Conservation (phyloP, 2,113 vertebrate species). For the Eulacestoma nigropectus region DNA sequence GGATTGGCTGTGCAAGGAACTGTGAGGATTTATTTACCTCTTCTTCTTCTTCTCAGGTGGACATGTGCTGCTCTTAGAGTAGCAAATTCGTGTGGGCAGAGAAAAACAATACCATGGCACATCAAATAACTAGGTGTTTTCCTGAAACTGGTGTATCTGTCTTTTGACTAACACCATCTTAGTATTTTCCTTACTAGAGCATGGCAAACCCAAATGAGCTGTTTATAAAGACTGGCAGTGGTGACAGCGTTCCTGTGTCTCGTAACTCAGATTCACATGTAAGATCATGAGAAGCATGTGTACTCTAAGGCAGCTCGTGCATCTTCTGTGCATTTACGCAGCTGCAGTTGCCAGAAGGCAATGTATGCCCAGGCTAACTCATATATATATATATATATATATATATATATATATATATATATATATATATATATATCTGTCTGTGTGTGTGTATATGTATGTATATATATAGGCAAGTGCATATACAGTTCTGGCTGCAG, state of each 20-base stretch:
- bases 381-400: no score
- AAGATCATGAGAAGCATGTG: fast-evolving
- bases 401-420: fast-evolving
- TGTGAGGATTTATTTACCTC: background rate
- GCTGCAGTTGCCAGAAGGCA: background rate
- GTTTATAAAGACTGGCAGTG: background rate
- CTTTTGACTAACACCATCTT: background rate
- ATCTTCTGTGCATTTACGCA: fast-evolving
- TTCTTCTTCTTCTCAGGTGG: background rate
- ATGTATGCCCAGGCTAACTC: background rate
- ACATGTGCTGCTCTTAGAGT: background rate
- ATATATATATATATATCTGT: no score
- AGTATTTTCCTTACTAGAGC: background rate
- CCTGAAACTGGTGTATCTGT: background rate
- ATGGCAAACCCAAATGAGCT: background rate
- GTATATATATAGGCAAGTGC: background rate
- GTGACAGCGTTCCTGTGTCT: background rate
- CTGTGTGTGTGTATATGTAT: no score
- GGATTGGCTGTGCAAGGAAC: background rate
- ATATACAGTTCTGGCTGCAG: background rate
- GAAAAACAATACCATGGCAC: background rate
- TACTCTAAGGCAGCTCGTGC: background rate
- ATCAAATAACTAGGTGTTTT: background rate
- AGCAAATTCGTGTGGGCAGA: background rate
- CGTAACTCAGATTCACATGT: background rate